Percentiles rank a stretch among this genome's conserved stretches.
These are phyloP conservation scores for Helogale parvula DNA, from an alignment of 2,113 vertebrate species.

Conservation along the genomic window DNA sequence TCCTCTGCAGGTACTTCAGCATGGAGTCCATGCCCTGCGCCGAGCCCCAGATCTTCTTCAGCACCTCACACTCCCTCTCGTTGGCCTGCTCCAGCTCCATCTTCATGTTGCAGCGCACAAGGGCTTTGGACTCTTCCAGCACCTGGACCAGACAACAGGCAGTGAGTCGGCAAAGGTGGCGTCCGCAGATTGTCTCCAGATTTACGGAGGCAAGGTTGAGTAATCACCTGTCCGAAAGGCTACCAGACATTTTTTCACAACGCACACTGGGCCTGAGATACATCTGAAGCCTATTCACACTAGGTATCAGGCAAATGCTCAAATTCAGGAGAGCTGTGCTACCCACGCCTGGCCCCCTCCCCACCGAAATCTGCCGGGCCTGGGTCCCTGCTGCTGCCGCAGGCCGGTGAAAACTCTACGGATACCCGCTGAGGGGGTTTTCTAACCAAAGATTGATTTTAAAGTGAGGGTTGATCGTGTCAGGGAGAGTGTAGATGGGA, in stretches of 20 bases:
- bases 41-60: constrained; percentile 97
- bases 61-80: constrained; percentile 95
- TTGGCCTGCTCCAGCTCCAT: constrained; percentile 95
- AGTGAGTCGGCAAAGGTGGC: not conserved
- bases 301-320: fast-evolving
- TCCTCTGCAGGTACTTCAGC: constrained; percentile 95
- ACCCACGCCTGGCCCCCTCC: fast-evolving
- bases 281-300: not conserved
- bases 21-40: constrained; percentile 97
- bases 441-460: not conserved
- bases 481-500: not conserved
- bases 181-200: fast-evolving
- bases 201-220: fast-evolving
- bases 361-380: fast-evolving
- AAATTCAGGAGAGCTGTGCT: not conserved
- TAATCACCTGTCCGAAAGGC: not conserved
- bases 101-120: constrained; percentile 94
- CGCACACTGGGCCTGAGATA: fast-evolving
- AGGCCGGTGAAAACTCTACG: fast-evolving
- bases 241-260: not conserved
- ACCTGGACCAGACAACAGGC: constrained; percentile 84
- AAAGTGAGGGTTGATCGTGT: not conserved
- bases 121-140: constrained; percentile 96
- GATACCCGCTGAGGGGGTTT: not conserved
- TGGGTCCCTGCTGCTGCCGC: fast-evolving